These are phyloP conservation scores for Parnassius smintheus DNA, from an alignment of 2,888 invertebrate genomes.

Conservation along the genomic window DNA sequence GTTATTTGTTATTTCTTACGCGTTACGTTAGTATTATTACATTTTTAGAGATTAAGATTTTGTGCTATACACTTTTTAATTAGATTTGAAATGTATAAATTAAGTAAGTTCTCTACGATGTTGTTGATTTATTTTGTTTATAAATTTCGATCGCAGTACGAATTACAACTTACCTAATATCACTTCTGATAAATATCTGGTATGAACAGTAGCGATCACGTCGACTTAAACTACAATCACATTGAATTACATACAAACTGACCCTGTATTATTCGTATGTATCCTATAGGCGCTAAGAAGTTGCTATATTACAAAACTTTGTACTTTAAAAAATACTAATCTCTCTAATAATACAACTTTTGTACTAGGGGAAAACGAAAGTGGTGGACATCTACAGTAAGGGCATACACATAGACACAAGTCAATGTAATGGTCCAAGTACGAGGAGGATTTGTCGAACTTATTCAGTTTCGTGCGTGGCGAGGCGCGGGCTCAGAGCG, in stretches of 20 bases:
- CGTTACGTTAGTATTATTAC: not conserved
- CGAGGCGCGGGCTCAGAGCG: slow-evolving; percentile 46
- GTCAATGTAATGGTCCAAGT: slow-evolving; percentile 81
- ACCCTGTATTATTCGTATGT: slow-evolving; percentile 77
- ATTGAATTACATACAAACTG: slow-evolving; percentile 80
- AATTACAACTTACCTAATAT: slow-evolving; percentile 63
- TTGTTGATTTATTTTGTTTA: not conserved
- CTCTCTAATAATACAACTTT: slow-evolving; percentile 66
- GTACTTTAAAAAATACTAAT: slow-evolving; percentile 77
- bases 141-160: slow-evolving; percentile 1
- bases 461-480: slow-evolving; percentile 74
- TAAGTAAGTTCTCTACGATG: not conserved
- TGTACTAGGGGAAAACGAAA: slow-evolving; percentile 65
- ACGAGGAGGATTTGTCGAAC: slow-evolving; percentile 79
- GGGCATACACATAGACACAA: slow-evolving; percentile 24
- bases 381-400: slow-evolving; percentile 5
- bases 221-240: slow-evolving; percentile 80
- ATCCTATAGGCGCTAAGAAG: slow-evolving; percentile 55
- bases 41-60: slow-evolving; percentile 1
- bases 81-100: not conserved
- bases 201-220: slow-evolving; percentile 54
- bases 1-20: too few species aligned
- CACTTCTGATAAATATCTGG: slow-evolving; percentile 60
- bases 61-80: not conserved
- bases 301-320: slow-evolving; percentile 62